Percentiles rank a stretch among this genome's conserved stretches.
These are phyloP conservation scores for Galagoides demidoff DNA, from an alignment of 2,797 vertebrate species.

Conservation along the genomic window DNA sequence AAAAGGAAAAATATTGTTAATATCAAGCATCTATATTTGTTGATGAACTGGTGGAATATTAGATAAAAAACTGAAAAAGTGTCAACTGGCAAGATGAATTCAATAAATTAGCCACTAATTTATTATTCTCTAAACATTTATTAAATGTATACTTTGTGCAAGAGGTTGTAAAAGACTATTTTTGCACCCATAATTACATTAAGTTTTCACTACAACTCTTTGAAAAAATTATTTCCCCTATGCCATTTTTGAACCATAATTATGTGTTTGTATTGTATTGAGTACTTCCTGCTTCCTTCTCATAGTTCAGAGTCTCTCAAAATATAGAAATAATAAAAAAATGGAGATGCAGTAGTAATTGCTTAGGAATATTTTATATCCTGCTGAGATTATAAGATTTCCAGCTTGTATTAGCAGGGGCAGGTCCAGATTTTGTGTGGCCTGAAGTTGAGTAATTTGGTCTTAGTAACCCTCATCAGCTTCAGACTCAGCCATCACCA, in stretches of 20 bases:
- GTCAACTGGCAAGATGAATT: neutral
- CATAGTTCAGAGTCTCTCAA: neutral
- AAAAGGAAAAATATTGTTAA: neutral
- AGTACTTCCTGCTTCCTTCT: neutral
- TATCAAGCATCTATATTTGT: neutral
- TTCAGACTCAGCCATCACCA: neutral
- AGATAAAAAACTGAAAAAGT: neutral
- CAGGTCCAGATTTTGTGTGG: neutral
- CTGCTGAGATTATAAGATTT: constrained; percentile 60
- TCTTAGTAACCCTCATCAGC: constrained; percentile 15
- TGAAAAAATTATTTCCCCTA: neutral
- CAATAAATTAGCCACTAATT: neutral
- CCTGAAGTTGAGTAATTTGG: constrained; percentile 39
- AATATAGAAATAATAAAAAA: neutral
- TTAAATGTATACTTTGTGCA: neutral
- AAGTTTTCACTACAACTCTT: neutral
- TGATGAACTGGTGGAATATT: neutral
- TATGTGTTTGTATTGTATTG: neutral
- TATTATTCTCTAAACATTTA: neutral
- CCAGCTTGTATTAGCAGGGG: neutral
- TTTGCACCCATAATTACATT: neutral
- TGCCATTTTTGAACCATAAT: neutral
- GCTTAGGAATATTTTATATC: constrained; percentile 61
- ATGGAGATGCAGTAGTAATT: constrained; percentile 39
- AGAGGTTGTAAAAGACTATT: neutral